These are phyloP conservation scores for Conus canariensis DNA, from an alignment of 2,888 invertebrate species.

Conservation along the genomic window DNA sequence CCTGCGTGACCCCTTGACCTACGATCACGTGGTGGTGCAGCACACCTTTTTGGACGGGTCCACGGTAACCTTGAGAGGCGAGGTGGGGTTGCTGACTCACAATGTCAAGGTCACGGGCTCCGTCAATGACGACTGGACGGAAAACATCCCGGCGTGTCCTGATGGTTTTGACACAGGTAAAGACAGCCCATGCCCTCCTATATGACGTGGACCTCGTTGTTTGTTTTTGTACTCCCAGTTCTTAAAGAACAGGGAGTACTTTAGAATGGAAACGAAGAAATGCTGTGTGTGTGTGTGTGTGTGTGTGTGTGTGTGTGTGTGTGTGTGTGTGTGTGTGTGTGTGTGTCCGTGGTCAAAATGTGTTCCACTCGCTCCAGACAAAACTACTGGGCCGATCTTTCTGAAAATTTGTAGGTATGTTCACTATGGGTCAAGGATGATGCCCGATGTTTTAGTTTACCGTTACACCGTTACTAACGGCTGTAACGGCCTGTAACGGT, in stretches of 20 bases:
- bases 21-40: conserved; percentile 59
- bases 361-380: too few species aligned
- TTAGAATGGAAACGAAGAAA: too few species aligned
- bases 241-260: too few species aligned
- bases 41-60: conserved; percentile 60
- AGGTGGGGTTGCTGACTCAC: conserved; percentile 74
- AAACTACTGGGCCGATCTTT: too few species aligned
- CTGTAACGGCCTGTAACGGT: too few species aligned
- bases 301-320: conserved; percentile 6
- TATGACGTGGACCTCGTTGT: too few species aligned
- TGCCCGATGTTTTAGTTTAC: too few species aligned
- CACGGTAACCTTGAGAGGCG: conserved; percentile 65
- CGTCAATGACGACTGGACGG: conserved; percentile 68
- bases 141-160: conserved; percentile 71
- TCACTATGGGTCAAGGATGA: too few species aligned
- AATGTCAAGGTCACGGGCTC: conserved; percentile 74
- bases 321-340: conserved; percentile 10
- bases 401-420: too few species aligned
- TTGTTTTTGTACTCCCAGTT: too few species aligned
- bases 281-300: background rate
- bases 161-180: conserved; percentile 75
- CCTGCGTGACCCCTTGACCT: conserved; percentile 58
- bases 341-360: background rate
- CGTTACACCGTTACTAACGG: too few species aligned
- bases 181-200: too few species aligned